Evolutionary conservation across 1,140 invertebrate species (phyloP).

Genomic region (Procambarus virginalis): DNA sequence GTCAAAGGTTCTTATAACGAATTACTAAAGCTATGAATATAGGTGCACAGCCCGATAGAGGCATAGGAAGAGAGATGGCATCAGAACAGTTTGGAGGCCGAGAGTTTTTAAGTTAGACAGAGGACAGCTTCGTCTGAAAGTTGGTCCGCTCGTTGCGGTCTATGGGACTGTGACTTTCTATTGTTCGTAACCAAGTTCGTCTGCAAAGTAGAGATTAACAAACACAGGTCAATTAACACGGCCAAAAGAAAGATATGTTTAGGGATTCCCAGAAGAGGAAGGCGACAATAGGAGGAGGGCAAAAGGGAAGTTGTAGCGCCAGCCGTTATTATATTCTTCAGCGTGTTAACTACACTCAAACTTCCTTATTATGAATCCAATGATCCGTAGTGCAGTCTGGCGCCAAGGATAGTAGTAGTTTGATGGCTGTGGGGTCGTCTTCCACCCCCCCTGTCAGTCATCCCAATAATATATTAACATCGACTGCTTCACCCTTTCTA

Average conservation of each 20-base stretch:
- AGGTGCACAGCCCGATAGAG: too few species aligned
- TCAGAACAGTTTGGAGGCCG: too few species aligned
- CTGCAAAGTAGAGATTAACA: constrained; percentile 77
- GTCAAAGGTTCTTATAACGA: too few species aligned
- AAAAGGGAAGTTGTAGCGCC: constrained; percentile 39
- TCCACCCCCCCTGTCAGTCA: constrained; percentile 46
- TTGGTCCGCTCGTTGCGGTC: too few species aligned
- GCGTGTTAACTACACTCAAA: constrained; percentile 35
- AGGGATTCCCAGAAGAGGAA: constrained; percentile 64
- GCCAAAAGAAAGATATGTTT: constrained; percentile 54
- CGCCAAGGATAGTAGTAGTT: constrained; percentile 18
- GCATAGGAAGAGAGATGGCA: too few species aligned
- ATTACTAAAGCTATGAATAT: too few species aligned
- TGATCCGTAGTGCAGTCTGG: constrained; percentile 11
- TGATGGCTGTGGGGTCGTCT: background rate
- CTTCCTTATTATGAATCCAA: constrained; percentile 26
- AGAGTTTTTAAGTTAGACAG: too few species aligned
- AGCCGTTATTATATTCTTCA: too few species aligned
- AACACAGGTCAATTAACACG: constrained; percentile 66
- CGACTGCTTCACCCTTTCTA: constrained; percentile 34
- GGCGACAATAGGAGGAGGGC: constrained; percentile 58
- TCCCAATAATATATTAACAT: background rate
- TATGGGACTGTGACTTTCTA: too few species aligned
- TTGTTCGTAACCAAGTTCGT: too few species aligned
- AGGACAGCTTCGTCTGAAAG: too few species aligned